phyloP scores from a whole-genome alignment of 1,140 invertebrate genomes.

The Brachionus calyciflorus region DNA sequence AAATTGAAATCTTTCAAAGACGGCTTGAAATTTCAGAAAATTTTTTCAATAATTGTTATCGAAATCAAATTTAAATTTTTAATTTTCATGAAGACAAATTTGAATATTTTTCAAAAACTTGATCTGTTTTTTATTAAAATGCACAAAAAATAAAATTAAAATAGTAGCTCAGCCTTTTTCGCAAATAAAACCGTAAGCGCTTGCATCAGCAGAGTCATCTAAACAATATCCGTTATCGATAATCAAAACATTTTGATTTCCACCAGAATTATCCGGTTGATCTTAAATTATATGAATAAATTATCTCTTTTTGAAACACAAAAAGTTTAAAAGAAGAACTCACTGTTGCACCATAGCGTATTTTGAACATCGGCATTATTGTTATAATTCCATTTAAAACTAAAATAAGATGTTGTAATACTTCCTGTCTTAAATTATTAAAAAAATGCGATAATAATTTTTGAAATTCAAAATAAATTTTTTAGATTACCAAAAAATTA shows the following conservation, averaged over 20 bases:
- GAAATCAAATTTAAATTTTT: too few relatives aligned
- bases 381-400: slow-evolving; percentile 5
- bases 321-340: background rate
- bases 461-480: too few relatives aligned
- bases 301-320: too few relatives aligned
- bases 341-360: background rate
- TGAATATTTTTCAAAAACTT: background rate
- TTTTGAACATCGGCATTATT: background rate
- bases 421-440: background rate
- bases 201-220: background rate
- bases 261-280: background rate
- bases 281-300: background rate
- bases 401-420: background rate
- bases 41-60: too few relatives aligned
- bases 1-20: too few relatives aligned
- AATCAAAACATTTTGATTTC: background rate
- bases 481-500: slow-evolving; percentile 13
- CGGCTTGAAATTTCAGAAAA: too few relatives aligned
- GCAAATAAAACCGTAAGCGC: background rate
- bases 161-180: slow-evolving; percentile 4
- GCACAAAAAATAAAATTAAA: too few relatives aligned
- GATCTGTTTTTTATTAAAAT: background rate
- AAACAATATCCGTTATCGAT: background rate
- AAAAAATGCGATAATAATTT: background rate
- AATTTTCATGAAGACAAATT: too few relatives aligned